phyloP scores from a whole-genome alignment of 2,888 invertebrate species.

The Hipparchia sbordonii region DNA sequence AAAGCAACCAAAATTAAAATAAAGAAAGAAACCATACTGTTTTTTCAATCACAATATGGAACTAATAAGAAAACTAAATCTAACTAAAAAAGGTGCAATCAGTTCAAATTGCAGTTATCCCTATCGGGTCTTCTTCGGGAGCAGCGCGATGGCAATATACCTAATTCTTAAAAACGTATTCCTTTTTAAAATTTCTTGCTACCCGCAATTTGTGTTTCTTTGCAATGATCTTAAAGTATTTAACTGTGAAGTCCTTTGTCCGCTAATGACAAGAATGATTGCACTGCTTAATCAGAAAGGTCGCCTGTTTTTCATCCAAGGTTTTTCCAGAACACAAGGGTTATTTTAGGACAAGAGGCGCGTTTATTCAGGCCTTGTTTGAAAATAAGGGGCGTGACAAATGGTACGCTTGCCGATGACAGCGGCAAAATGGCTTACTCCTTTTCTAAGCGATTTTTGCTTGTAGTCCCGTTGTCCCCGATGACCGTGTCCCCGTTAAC shows the following conservation, averaged over 20 bases:
- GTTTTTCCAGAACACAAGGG: slow-evolving; percentile 1
- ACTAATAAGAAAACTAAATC: too few species aligned
- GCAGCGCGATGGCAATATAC: too few species aligned
- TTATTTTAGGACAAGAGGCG: slow-evolving; percentile 13
- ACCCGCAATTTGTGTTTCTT: too few species aligned
- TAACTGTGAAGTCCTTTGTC: neutral
- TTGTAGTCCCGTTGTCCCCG: too few species aligned
- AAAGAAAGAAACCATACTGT: too few species aligned
- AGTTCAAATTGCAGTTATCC: neutral
- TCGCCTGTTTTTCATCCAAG: neutral
- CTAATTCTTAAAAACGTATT: neutral
- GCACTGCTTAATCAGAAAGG: neutral
- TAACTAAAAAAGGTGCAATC: too few species aligned
- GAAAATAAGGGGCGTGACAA: slow-evolving; percentile 43
- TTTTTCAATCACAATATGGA: too few species aligned
- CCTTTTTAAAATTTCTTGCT: too few species aligned
- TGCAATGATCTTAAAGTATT: neutral
- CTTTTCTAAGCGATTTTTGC: slow-evolving; percentile 2
- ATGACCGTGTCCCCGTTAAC: too few species aligned
- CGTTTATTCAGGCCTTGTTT: slow-evolving; percentile 25
- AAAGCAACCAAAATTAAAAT: too few species aligned
- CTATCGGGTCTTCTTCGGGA: too few species aligned
- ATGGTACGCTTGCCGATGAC: slow-evolving; percentile 42
- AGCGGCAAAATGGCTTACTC: slow-evolving; percentile 33
- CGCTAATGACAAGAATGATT: neutral